Conservation (phyloP, 1,140 invertebrate genomes). For the Helicoverpa zea region DNA sequence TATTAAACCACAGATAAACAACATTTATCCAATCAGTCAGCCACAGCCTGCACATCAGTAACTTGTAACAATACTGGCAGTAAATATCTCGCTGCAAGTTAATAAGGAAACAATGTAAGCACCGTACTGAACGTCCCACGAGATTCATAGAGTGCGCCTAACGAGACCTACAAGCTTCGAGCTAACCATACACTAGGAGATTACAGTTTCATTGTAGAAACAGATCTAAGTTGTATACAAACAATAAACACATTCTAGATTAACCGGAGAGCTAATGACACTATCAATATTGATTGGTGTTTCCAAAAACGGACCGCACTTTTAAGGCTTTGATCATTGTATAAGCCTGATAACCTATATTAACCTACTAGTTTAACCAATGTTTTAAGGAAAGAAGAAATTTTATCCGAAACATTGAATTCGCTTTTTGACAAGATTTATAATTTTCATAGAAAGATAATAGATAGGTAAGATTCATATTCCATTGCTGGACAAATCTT, state of each 20-base stretch:
- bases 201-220: conserved; percentile 13
- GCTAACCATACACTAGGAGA: background rate
- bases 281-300: background rate
- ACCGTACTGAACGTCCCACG: background rate
- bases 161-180: background rate
- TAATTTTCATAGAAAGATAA: too few species aligned
- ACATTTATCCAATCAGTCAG: background rate
- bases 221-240: background rate
- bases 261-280: background rate
- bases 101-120: conserved; percentile 27
- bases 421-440: too few species aligned
- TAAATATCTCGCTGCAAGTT: conserved; percentile 1
- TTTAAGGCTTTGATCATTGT: too few species aligned
- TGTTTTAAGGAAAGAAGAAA: too few species aligned
- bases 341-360: too few species aligned
- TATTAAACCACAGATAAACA: too few species aligned
- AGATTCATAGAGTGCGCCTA: background rate
- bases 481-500: too few species aligned
- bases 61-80: background rate
- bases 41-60: background rate
- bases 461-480: too few species aligned
- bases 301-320: too few species aligned
- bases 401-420: too few species aligned
- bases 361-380: too few species aligned
- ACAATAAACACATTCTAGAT: background rate